These are phyloP conservation scores for Tillus elongatus DNA, from an alignment of 2,888 invertebrate species.

Conservation along the genomic window DNA sequence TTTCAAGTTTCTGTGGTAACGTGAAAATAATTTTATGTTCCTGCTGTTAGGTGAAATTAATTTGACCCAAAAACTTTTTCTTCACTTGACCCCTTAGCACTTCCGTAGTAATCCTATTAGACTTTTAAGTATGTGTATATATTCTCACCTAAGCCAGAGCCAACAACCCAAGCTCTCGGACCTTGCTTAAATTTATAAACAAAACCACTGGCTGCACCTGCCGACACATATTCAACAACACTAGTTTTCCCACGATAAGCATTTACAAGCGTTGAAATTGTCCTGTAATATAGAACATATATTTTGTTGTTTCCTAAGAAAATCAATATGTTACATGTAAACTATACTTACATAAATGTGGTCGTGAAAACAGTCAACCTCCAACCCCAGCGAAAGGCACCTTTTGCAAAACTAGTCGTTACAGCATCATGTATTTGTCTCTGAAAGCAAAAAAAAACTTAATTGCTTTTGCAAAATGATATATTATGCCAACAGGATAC, in stretches of 20 bases:
- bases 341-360: constrained; percentile 53
- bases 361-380: constrained; percentile 58
- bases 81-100: no score
- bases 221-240: constrained; percentile 55
- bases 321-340: no score
- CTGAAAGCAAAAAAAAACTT: constrained; percentile 40
- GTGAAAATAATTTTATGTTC: no score
- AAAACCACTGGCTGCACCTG: constrained; percentile 56
- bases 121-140: no score
- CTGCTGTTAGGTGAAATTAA: no score
- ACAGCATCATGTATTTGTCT: constrained; percentile 62
- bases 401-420: constrained; percentile 58
- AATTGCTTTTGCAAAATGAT: constrained; percentile 2
- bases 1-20: no score
- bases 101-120: no score
- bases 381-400: constrained; percentile 63
- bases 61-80: no score
- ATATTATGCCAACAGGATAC: no score
- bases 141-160: constrained; percentile 53
- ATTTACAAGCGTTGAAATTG: constrained; percentile 53
- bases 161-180: constrained; percentile 57
- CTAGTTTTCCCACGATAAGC: constrained; percentile 60
- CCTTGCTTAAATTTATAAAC: constrained; percentile 62
- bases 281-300: constrained; percentile 43
- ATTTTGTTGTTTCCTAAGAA: constrained; percentile 4